These are phyloP conservation scores for Saccostrea glomerata DNA, from an alignment of 1,140 invertebrate genomes.

Conservation along the genomic window DNA sequence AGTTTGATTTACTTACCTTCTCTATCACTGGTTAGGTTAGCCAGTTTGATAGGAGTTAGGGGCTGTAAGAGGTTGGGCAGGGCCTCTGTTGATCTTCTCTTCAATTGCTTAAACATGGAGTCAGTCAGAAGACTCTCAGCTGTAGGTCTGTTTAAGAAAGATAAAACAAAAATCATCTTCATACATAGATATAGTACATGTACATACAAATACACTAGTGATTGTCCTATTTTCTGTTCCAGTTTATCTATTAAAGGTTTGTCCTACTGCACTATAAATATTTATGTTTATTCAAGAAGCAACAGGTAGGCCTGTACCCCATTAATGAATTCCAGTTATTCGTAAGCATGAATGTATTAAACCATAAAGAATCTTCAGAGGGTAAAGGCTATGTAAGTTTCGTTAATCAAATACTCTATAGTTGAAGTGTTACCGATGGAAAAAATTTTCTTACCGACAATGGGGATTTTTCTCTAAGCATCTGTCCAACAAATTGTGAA, in stretches of 20 bases:
- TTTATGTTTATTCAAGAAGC: neutral
- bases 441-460: constrained; percentile 56
- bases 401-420: neutral
- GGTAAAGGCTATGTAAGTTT: neutral
- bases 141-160: constrained; percentile 21
- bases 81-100: constrained; percentile 43
- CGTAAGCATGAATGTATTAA: neutral
- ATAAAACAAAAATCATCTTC: neutral
- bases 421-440: no score
- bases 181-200: neutral
- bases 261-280: neutral
- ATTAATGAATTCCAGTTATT: neutral
- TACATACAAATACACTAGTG: neutral
- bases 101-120: constrained; percentile 44
- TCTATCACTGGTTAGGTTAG: neutral
- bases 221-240: neutral
- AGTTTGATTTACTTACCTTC: neutral
- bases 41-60: constrained; percentile 23
- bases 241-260: neutral
- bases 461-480: constrained; percentile 83
- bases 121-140: constrained; percentile 5
- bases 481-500: constrained; percentile 87
- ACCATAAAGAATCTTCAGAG: neutral
- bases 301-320: neutral
- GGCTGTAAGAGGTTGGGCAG: constrained; percentile 40